Conservation (phyloP, 2,888 invertebrate genomes). For the Rhagium mordax region DNA sequence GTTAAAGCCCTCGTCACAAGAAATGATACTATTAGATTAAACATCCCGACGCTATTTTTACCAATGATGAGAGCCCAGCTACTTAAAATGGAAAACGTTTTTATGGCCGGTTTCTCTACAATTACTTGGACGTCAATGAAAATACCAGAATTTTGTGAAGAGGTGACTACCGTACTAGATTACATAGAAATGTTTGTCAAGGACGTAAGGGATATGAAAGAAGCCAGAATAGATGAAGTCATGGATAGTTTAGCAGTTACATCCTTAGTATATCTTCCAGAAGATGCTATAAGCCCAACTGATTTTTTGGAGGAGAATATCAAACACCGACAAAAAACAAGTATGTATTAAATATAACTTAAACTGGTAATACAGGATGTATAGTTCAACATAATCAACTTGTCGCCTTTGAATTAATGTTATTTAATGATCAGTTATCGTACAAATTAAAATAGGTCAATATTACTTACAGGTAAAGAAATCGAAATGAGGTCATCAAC, state of each 20-base stretch:
- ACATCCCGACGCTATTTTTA: constrained; percentile 79
- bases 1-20: constrained; percentile 77
- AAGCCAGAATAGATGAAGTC: constrained; percentile 81
- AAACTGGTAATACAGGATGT: neutral
- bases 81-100: constrained; percentile 78
- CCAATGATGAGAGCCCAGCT: constrained; percentile 80
- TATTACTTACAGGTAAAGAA: constrained; percentile 67
- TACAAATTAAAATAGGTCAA: no score
- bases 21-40: constrained; percentile 75
- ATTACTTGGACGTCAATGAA: constrained; percentile 89
- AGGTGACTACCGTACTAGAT: constrained; percentile 74
- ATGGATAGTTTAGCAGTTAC: constrained; percentile 77
- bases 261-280: constrained; percentile 77
- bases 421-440: no score
- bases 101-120: constrained; percentile 83
- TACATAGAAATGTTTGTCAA: constrained; percentile 79
- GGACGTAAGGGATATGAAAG: constrained; percentile 82
- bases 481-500: constrained; percentile 76
- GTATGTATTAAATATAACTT: constrained; percentile 64
- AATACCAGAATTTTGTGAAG: constrained; percentile 76
- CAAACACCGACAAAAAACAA: constrained; percentile 72
- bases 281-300: constrained; percentile 75
- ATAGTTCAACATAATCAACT: no score
- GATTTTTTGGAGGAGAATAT: constrained; percentile 78
- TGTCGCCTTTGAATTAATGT: no score